These are phyloP conservation scores for Silurus glanis DNA, from an alignment of 2,113 vertebrate species.

Conservation along the genomic window DNA sequence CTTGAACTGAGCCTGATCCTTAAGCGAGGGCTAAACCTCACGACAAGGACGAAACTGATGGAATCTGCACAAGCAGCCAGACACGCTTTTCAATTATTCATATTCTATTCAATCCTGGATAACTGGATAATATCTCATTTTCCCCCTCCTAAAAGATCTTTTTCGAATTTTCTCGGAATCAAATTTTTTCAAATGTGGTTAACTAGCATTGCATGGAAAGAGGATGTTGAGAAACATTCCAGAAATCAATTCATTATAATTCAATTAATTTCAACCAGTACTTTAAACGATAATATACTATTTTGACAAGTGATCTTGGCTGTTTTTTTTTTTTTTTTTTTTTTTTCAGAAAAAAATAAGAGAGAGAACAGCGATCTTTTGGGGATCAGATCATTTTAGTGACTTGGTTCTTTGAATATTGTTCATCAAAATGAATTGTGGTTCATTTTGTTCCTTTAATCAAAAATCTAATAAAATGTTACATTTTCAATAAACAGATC, in stretches of 20 bases:
- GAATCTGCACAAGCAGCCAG: background rate
- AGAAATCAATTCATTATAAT: background rate
- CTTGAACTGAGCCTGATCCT: background rate
- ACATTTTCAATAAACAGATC: too few relatives aligned
- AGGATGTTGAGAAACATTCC: background rate
- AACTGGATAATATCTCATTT: background rate
- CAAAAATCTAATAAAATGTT: too few relatives aligned
- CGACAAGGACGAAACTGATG: background rate
- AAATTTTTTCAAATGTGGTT: background rate
- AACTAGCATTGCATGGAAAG: background rate
- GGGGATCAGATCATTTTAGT: too few relatives aligned
- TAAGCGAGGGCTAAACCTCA: background rate
- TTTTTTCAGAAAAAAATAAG: too few relatives aligned
- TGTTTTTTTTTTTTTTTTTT: too few relatives aligned
- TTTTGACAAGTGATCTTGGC: too few relatives aligned
- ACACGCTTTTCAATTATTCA: background rate
- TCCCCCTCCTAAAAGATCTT: background rate
- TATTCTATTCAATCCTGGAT: background rate
- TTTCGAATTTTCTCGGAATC: background rate
- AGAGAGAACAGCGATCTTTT: too few relatives aligned
- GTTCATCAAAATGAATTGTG: too few relatives aligned
- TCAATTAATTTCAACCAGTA: background rate
- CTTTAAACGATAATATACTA: background rate
- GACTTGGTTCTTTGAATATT: too few relatives aligned
- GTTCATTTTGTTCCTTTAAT: too few relatives aligned